A percentile compares a stretch with the other conserved stretches of the same genome.
Conservation (phyloP, 2,888 invertebrate species). For the Pheosia tremula region DNA sequence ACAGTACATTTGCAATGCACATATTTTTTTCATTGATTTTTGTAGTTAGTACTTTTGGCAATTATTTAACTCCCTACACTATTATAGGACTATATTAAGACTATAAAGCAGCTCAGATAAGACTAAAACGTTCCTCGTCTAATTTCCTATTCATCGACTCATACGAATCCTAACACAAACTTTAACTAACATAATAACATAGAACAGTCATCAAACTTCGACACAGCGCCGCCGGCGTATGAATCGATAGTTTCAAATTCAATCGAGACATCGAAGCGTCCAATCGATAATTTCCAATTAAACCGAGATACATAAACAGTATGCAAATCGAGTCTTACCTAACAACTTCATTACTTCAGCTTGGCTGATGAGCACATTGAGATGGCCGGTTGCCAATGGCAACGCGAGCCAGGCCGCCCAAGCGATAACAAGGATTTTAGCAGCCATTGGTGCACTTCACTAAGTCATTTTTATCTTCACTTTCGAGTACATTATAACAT, state of each 20-base stretch:
- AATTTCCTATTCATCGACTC: not conserved
- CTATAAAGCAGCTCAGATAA: not conserved
- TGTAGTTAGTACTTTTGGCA: too few species aligned
- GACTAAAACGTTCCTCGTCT: not conserved
- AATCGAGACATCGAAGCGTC: constrained; percentile 31
- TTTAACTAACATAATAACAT: constrained; percentile 1
- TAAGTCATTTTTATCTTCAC: constrained; percentile 70
- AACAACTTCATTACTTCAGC: constrained; percentile 91
- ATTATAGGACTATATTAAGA: too few species aligned
- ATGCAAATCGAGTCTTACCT: constrained; percentile 84
- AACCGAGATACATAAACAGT: constrained; percentile 33
- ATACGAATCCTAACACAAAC: not conserved
- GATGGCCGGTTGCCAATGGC: constrained; percentile 87
- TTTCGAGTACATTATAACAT: constrained; percentile 64
- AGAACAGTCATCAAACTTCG: not conserved
- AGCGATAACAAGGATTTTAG: constrained; percentile 68
- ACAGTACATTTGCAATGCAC: too few species aligned
- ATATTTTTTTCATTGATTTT: too few species aligned
- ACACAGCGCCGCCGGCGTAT: not conserved
- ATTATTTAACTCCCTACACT: too few species aligned
- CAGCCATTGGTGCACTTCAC: constrained; percentile 69
- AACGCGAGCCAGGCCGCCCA: constrained; percentile 76
- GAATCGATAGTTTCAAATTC: constrained; percentile 1
- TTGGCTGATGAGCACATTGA: constrained; percentile 92
- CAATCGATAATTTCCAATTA: constrained; percentile 38